These are phyloP conservation scores for Centrocercus urophasianus DNA, from an alignment of 2,113 vertebrate genomes.

Conservation along the genomic window DNA sequence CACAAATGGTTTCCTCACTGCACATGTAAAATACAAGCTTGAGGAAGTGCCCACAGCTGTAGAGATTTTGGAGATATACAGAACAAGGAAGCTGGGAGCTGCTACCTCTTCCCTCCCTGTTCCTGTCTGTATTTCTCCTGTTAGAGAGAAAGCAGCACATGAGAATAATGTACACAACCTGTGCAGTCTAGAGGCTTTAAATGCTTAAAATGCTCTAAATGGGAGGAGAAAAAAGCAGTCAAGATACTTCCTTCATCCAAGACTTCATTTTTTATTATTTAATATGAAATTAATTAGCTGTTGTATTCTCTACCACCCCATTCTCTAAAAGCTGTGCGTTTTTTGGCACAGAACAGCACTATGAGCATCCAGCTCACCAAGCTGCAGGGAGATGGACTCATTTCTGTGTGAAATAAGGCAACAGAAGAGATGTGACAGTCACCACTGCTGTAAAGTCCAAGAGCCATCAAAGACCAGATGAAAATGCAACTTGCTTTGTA, in stretches of 20 bases:
- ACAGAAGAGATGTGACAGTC: accelerated
- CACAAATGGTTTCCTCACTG: accelerated
- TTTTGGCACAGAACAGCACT: background rate
- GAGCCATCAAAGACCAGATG: accelerated
- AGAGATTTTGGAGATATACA: background rate
- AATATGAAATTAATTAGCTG: background rate
- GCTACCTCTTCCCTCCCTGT: background rate
- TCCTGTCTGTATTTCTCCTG: background rate
- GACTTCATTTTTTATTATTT: accelerated
- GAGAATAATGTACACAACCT: accelerated
- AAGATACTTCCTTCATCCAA: too few species aligned
- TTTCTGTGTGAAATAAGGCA: accelerated
- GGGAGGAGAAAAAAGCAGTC: background rate
- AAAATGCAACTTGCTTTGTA: accelerated
- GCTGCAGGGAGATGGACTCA: accelerated
- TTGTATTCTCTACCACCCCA: too few species aligned
- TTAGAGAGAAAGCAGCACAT: accelerated
- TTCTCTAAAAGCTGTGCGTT: background rate
- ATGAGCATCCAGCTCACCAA: background rate
- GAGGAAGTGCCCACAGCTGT: accelerated
- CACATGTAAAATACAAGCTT: background rate
- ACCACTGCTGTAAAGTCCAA: accelerated
- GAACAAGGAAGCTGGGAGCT: too few species aligned
- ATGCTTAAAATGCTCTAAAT: background rate
- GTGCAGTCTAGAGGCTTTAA: background rate